These are phyloP conservation scores for Aspidapion aeneum DNA, from an alignment of 2,888 invertebrate species.

Conservation along the genomic window DNA sequence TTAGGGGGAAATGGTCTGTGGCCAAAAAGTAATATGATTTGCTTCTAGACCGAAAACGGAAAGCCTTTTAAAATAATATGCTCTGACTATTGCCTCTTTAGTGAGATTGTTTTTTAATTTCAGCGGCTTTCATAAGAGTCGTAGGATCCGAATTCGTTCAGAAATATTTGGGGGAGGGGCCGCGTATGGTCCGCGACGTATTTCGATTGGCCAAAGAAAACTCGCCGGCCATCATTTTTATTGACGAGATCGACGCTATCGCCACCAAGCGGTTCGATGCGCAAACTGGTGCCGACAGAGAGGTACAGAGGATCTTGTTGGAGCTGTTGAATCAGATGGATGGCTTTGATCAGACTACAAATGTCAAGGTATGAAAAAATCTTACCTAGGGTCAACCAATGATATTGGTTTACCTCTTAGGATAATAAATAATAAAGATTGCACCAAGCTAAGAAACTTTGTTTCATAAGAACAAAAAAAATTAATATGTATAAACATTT, in stretches of 20 bases:
- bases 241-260: constrained; percentile 99
- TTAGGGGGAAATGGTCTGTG: no score
- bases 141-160: constrained; percentile 99
- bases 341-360: constrained; percentile 99
- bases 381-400: no score
- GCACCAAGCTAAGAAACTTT: no score
- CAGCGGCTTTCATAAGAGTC: constrained; percentile 96
- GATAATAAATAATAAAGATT: no score
- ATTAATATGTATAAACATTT: no score
- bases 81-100: no score
- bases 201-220: constrained; percentile 99
- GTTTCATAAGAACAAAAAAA: no score
- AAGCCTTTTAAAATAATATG: no score
- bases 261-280: constrained; percentile 98
- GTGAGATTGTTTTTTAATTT: constrained; percentile 27
- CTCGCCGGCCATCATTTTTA: constrained; percentile 98
- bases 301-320: constrained; percentile 95
- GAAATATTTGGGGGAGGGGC: constrained; percentile 98
- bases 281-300: constrained; percentile 96
- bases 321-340: constrained; percentile 99
- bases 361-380: constrained; percentile 78
- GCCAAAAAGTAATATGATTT: no score
- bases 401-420: no score
- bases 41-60: no score
- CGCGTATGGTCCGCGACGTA: constrained; percentile 98